Percentiles rank a stretch among this genome's conserved stretches.
These are phyloP conservation scores for Corapipo altera DNA, from an alignment of 2,113 vertebrate species.

Conservation along the genomic window DNA sequence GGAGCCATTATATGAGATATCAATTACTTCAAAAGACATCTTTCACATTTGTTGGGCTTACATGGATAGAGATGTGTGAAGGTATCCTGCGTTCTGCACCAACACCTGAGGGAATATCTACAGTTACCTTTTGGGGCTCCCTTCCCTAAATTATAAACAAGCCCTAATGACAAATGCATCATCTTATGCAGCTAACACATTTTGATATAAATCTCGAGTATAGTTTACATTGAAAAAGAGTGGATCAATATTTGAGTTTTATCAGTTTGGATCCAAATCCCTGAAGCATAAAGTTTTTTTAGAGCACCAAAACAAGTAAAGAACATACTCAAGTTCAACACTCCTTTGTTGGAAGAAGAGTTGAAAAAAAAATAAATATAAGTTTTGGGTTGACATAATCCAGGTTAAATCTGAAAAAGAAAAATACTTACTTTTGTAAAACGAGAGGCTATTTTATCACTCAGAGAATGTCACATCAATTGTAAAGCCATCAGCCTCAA, in stretches of 20 bases:
- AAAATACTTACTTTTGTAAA: constrained; percentile 89
- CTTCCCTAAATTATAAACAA: constrained; percentile 57
- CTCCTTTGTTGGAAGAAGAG: constrained; percentile 20
- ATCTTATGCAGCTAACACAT: constrained; percentile 23
- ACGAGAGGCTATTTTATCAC: constrained; percentile 91
- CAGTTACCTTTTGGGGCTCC: constrained; percentile 15
- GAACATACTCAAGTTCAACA: constrained; percentile 28
- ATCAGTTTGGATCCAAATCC: constrained; percentile 62
- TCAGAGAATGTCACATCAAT: constrained; percentile 99
- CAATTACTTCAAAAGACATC: constrained; percentile 63
- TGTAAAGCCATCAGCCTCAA: constrained; percentile 97
- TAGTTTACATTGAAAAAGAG: constrained; percentile 65
- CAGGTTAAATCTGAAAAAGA: constrained; percentile 85
- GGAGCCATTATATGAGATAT: constrained; percentile 42
- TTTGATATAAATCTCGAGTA: constrained; percentile 60
- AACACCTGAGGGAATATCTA: constrained; percentile 18
- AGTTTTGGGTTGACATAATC: constrained; percentile 81
- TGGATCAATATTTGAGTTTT: constrained; percentile 62
- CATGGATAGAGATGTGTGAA: constrained; percentile 18
- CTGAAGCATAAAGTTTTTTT: constrained; percentile 64
- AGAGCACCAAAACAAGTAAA: constrained; percentile 48
- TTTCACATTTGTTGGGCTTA: constrained; percentile 47
- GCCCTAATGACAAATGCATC: not conserved
- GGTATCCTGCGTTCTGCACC: constrained; percentile 32
- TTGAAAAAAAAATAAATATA: constrained; percentile 55